Conservation (phyloP, 2,113 vertebrate genomes). For the Phrynosoma blainvillii region DNA sequence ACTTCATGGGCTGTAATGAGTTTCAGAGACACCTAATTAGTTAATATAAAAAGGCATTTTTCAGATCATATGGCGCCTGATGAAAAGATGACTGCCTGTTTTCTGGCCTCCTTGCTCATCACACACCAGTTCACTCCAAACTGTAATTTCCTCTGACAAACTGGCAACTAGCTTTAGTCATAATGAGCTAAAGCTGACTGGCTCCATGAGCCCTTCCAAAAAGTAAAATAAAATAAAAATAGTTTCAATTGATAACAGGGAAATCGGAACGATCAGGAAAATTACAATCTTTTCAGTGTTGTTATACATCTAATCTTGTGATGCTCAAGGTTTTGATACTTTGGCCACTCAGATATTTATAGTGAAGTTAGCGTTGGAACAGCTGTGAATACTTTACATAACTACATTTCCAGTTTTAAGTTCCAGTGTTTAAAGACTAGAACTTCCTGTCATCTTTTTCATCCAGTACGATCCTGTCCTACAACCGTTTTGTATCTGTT, state of each 20-base stretch:
- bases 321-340: background rate
- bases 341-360: background rate
- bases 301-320: background rate
- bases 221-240: background rate
- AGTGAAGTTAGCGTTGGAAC: background rate
- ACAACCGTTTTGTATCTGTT: background rate
- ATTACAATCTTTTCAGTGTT: background rate
- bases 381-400: background rate
- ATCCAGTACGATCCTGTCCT: background rate
- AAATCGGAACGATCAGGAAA: background rate
- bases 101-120: conserved; percentile 9
- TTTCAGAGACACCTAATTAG: conserved; percentile 23
- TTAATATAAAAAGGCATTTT: conserved; percentile 16
- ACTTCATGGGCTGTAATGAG: background rate
- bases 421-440: background rate
- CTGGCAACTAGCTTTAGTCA: conserved; percentile 26
- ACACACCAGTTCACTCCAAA: conserved; percentile 19
- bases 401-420: too few relatives aligned
- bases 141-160: conserved; percentile 3
- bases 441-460: background rate
- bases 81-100: conserved; percentile 1
- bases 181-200: conserved; percentile 27
- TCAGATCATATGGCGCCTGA: background rate
- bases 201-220: background rate
- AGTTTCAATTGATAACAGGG: background rate